Evolutionary conservation across 2,888 invertebrate genomes (phyloP).

Genomic region (Thecocarcelia acutangulata): DNA sequence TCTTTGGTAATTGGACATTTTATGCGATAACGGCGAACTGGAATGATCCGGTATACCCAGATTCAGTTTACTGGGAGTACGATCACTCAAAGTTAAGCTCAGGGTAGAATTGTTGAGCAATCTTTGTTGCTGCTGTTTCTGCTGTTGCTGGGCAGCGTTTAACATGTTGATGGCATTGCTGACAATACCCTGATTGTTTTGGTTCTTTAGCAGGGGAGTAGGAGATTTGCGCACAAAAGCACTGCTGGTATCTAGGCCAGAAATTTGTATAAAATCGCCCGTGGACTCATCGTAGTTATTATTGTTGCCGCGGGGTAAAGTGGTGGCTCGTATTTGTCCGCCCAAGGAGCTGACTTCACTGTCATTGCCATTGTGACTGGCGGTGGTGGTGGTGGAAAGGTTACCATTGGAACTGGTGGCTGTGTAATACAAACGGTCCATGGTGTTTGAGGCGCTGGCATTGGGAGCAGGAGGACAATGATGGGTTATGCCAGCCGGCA

Average conservation of each 20-base stretch:
- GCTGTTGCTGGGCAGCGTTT: slow-evolving; percentile 64
- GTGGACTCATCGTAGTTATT: slow-evolving; percentile 80
- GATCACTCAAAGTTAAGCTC: slow-evolving; percentile 76
- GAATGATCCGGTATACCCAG: slow-evolving; percentile 79
- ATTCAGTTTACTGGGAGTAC: slow-evolving; percentile 79
- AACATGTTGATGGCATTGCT: slow-evolving; percentile 58
- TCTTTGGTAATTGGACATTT: slow-evolving; percentile 63
- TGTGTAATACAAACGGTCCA: slow-evolving; percentile 74
- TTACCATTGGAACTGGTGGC: slow-evolving; percentile 74
- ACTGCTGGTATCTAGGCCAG: slow-evolving; percentile 83
- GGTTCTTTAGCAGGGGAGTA: slow-evolving; percentile 80
- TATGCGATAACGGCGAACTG: slow-evolving; percentile 67
- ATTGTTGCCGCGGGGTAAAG: slow-evolving; percentile 87
- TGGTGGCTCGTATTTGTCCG: slow-evolving; percentile 84
- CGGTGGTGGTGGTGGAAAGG: slow-evolving; percentile 47
- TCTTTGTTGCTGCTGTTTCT: slow-evolving; percentile 68
- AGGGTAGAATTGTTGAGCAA: slow-evolving; percentile 81
- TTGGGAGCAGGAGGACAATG: slow-evolving; percentile 79
- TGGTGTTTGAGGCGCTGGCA: slow-evolving; percentile 77
- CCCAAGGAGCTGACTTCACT: slow-evolving; percentile 71
- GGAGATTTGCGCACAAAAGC: slow-evolving; percentile 83
- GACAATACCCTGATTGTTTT: slow-evolving; percentile 72
- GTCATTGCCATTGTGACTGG: slow-evolving; percentile 75
- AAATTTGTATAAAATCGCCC: slow-evolving; percentile 85
- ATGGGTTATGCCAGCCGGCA: slow-evolving; percentile 74